Percentiles rank a stretch among this genome's conserved stretches.
phyloP scores from a whole-genome alignment of 2,797 vertebrate genomes.

The Tarsius wallacei region DNA sequence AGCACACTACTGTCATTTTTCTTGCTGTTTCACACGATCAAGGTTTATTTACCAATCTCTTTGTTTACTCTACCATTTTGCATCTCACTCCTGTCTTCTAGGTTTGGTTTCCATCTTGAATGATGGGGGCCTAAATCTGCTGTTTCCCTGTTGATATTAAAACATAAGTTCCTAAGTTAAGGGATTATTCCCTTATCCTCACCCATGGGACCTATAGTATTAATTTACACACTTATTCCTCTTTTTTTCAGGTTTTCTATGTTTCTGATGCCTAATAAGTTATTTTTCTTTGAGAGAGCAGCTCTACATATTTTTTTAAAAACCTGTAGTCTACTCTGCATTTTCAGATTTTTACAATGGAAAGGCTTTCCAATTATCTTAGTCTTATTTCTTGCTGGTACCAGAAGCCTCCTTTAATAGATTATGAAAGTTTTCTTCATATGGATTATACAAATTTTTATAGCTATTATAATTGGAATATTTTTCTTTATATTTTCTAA shows the following conservation, averaged over 20 bases:
- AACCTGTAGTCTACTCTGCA: background rate
- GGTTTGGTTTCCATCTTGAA: background rate
- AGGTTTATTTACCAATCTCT: conserved; percentile 37
- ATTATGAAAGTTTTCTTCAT: background rate
- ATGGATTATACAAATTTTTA: background rate
- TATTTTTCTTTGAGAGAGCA: background rate
- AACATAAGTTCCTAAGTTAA: background rate
- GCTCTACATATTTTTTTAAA: background rate
- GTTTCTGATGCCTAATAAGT: background rate
- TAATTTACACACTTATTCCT: background rate
- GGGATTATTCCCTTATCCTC: background rate
- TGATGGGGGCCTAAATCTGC: background rate
- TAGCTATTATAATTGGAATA: background rate
- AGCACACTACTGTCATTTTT: background rate
- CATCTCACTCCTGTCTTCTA: background rate
- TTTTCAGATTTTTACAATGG: conserved; percentile 12
- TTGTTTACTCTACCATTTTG: background rate
- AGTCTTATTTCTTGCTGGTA: background rate
- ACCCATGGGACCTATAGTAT: background rate
- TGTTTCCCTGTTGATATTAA: background rate
- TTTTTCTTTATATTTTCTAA: conserved; percentile 19
- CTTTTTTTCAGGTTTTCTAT: background rate
- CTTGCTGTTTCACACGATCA: background rate
- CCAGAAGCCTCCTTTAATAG: background rate
- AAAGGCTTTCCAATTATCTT: conserved; percentile 5